Conservation (phyloP, 30 jellyfish, hydroid and myxozoan genomes). For the Cassiopea andromeda region DNA sequence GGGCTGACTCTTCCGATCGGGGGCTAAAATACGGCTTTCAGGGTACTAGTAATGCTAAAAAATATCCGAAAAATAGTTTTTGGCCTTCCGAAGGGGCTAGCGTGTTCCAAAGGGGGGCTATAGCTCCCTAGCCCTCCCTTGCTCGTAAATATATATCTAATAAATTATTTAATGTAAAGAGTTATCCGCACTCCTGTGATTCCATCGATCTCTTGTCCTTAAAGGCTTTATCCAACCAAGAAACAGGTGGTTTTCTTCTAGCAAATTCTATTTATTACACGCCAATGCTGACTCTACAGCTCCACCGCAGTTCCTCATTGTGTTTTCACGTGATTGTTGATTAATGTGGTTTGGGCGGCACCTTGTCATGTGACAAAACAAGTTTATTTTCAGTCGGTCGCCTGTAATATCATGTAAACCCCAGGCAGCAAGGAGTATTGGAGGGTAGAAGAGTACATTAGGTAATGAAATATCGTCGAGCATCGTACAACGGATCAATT, state of each 20-base stretch:
- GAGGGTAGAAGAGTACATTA: conserved; percentile 27
- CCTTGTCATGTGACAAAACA: conserved; percentile 68
- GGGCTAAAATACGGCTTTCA: no score
- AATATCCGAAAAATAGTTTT: no score
- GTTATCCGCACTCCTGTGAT: no score
- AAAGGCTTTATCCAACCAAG: background rate
- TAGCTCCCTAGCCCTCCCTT: no score
- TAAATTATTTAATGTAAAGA: no score
- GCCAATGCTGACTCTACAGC: background rate
- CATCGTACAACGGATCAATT: conserved; percentile 3
- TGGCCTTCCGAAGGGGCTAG: no score
- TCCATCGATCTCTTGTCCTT: no score
- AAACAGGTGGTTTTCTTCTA: background rate
- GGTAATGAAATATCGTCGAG: conserved; percentile 47
- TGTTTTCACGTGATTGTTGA: conserved; percentile 26
- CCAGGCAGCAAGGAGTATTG: background rate
- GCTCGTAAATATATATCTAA: no score
- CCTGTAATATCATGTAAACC: background rate
- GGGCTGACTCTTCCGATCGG: no score
- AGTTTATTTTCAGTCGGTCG: conserved; percentile 50
- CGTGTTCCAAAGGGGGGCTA: no score
- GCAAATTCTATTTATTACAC: background rate
- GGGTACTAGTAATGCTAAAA: no score
- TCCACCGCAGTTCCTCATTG: background rate
- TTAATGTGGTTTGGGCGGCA: conserved; percentile 47